phyloP scores from a whole-genome alignment of 2,797 vertebrate genomes.

The Eulemur albifrons region DNA sequence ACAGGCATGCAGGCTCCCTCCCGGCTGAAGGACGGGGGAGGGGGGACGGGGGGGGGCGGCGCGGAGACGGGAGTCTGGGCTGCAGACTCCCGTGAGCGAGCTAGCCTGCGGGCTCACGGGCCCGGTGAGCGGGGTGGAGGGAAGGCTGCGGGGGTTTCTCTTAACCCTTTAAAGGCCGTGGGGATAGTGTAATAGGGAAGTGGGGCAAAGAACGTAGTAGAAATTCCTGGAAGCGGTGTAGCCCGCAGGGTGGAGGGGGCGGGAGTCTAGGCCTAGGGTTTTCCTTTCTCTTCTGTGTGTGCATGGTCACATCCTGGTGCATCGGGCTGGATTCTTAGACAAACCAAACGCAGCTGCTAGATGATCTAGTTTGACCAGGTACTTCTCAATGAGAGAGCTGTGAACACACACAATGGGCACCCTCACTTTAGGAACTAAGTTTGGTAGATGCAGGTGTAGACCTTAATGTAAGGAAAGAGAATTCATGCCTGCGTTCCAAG shows the following conservation, averaged over 20 bases:
- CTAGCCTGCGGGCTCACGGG: conserved; percentile 48
- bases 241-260: fast-evolving
- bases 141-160: conserved; percentile 77
- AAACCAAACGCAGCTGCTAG: conserved; percentile 72
- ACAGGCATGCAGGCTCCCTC: conserved; percentile 87
- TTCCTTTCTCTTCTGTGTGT: conserved; percentile 53
- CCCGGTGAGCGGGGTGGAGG: conserved; percentile 57
- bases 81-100: conserved; percentile 60
- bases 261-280: conserved; percentile 1
- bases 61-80: conserved; percentile 10
- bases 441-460: conserved; percentile 6
- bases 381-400: background rate
- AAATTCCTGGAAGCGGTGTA: conserved; percentile 29
- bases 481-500: background rate
- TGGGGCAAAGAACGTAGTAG: background rate
- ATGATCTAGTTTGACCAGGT: conserved; percentile 24
- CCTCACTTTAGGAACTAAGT: conserved; percentile 43
- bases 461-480: background rate
- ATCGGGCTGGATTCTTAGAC: conserved; percentile 64
- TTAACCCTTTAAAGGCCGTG: conserved; percentile 79
- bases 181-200: background rate
- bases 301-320: background rate
- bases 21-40: conserved; percentile 80
- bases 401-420: conserved; percentile 28
- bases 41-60: conserved; percentile 63